phyloP scores from a whole-genome alignment of 2,113 vertebrate species.

The Galbula dea region DNA sequence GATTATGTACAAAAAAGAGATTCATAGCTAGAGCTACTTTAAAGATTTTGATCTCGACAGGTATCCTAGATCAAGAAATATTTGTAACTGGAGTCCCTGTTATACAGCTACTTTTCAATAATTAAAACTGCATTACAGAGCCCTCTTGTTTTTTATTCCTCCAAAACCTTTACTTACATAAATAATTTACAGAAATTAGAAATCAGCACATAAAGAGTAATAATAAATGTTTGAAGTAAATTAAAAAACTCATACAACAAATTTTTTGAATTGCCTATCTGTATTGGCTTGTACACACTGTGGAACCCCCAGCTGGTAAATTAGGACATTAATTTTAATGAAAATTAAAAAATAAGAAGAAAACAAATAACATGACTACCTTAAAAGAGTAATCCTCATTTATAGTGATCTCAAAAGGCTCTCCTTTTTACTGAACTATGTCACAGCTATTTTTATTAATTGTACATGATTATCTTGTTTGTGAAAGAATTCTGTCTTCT shows the following conservation, averaged over 20 bases:
- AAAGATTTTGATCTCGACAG: not conserved
- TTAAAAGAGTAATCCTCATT: not conserved
- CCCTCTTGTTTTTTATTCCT: not conserved
- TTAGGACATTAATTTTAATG: not conserved
- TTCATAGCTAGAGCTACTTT: not conserved
- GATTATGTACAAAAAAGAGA: not conserved
- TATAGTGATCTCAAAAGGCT: not conserved
- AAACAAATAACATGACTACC: not conserved
- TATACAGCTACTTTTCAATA: not conserved
- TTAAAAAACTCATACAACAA: not conserved
- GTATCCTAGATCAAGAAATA: not conserved
- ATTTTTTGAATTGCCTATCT: not conserved
- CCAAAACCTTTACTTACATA: not conserved
- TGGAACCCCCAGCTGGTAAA: not conserved
- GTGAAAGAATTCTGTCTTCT: not conserved
- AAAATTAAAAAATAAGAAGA: not conserved
- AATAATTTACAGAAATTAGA: not conserved
- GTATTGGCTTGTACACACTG: not conserved
- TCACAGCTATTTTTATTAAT: not conserved
- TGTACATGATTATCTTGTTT: not conserved
- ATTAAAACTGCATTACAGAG: not conserved
- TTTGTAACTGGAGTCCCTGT: not conserved
- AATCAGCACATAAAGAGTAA: not conserved
- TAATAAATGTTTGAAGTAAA: not conserved
- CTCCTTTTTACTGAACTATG: not conserved